Base-by-base conservation (phyloP, 1,140 invertebrate species). In the Paramacrobiotus metropolitanus region DNA sequence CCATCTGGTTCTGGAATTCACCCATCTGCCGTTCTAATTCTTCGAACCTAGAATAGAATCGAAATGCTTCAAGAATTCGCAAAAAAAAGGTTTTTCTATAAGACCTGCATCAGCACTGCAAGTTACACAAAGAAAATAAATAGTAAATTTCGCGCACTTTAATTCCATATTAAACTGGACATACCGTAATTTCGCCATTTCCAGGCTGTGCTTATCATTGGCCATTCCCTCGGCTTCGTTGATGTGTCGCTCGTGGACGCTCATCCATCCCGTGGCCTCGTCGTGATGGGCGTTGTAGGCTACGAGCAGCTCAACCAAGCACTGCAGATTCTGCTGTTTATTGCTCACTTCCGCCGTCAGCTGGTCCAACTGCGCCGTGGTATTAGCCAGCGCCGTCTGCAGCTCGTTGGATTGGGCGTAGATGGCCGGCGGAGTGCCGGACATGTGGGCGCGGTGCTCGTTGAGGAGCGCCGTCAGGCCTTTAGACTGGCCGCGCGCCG, bases 351-450 rank as follows among this genome's bases (percentile, higher is more conserved):
- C 48, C 15, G 15, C 9, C 15, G 15, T 20, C 15, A 55, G 48
- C 28, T 55, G 15, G 0, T 55, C 48, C 15, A 20, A 55, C 15
- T 55, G 15, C 15, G 48, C 9, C 15, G 48, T 9, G 24, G 24
- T 55, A 15, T 55, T 15, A 4, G 9, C 28, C 15, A 55, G 15
- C 15, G 28, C 4, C 15, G 24, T 20, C 15, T 55, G 15, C 15
- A 55, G 48, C 28, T 55, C 48, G 48, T 28, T 55, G 48, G 48
- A 55, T 24, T 55, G 15, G 48, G 48, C 48, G 48, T 55, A 55
- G 0, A 55, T 55, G 15, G 48, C 15, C 15, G 48, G 48, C 15
- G 48, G 48, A 4, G 48, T 24, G 24, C 15, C 24, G 15, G 15
- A 9, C 48, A 55, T 55, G 48, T 55, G 24, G 24, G 24, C 48